A percentile compares a stretch with the other conserved stretches of the same genome.
phyloP scores from a whole-genome alignment of 2,113 vertebrate genomes.

The Saguinus midas region DNA sequence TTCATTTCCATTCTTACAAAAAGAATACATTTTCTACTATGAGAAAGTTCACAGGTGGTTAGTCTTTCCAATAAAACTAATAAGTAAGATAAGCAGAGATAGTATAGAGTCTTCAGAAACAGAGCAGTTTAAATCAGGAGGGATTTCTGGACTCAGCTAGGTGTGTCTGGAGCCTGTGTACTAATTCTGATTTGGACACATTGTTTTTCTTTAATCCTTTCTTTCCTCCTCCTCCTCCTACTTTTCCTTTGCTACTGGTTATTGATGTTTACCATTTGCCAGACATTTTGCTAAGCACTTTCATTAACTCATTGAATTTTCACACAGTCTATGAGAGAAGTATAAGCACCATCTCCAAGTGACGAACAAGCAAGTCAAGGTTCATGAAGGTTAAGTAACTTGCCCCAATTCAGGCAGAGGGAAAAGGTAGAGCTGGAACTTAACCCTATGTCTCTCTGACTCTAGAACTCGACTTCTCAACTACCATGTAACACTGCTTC shows the following conservation, averaged over 20 bases:
- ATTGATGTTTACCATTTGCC: not conserved
- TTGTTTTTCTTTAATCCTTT: not conserved
- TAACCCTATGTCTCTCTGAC: not conserved
- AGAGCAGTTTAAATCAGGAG: not conserved
- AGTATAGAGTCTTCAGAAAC: not conserved
- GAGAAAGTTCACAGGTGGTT: not conserved
- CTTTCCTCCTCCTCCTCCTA: not conserved
- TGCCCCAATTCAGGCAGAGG: not conserved
- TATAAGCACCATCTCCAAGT: not conserved
- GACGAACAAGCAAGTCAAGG: not conserved
- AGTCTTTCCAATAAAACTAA: not conserved
- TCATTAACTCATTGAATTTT: conserved; percentile 2
- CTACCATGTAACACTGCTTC: not conserved
- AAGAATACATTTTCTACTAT: not conserved
- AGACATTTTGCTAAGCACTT: not conserved
- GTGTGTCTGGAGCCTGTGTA: not conserved
- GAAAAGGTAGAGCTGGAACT: not conserved
- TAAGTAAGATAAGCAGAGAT: not conserved
- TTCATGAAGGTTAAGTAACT: not conserved
- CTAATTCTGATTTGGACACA: not conserved
- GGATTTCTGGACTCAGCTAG: not conserved
- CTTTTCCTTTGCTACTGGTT: not conserved
- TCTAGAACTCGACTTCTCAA: not conserved
- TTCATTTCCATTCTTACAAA: not conserved
- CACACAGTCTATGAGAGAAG: not conserved